Evolutionary conservation across 2,888 invertebrate species (phyloP).

Genomic region (Pediacus dermestoides): DNA sequence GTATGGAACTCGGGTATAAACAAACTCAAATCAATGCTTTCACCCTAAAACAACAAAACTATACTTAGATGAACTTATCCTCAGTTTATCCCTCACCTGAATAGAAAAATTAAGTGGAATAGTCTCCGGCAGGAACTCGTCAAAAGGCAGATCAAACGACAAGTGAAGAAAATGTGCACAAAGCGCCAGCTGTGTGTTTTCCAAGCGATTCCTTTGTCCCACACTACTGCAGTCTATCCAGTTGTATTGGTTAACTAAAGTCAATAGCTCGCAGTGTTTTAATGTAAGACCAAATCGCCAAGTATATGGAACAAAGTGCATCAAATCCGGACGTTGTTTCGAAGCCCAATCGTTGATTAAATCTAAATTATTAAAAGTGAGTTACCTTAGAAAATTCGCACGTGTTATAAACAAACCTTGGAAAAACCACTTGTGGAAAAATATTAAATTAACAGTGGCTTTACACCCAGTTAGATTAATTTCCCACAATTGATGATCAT

Average conservation of each 20-base stretch:
- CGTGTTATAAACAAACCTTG: slow-evolving; percentile 66
- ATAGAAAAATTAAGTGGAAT: slow-evolving; percentile 90
- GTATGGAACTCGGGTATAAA: slow-evolving; percentile 92
- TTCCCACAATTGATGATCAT: slow-evolving; percentile 94
- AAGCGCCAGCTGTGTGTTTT: slow-evolving; percentile 90
- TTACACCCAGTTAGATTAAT: slow-evolving; percentile 90
- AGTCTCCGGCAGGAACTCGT: slow-evolving; percentile 87
- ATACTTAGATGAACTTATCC: background rate
- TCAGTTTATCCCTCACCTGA: slow-evolving; percentile 54
- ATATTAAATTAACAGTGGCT: slow-evolving; percentile 87
- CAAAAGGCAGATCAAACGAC: slow-evolving; percentile 90
- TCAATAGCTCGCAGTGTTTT: slow-evolving; percentile 93
- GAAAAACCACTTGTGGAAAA: slow-evolving; percentile 94
- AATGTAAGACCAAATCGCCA: slow-evolving; percentile 88
- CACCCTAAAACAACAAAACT: slow-evolving; percentile 57
- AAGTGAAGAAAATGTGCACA: slow-evolving; percentile 92
- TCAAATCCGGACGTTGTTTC: slow-evolving; percentile 88
- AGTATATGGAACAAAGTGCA: slow-evolving; percentile 94
- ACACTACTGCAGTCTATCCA: slow-evolving; percentile 98
- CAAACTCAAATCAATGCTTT: slow-evolving; percentile 85
- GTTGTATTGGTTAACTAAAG: slow-evolving; percentile 93
- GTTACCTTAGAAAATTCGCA: background rate
- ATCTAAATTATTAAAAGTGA: slow-evolving; percentile 59
- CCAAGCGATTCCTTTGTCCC: slow-evolving; percentile 63
- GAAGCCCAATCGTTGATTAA: slow-evolving; percentile 95